Percentiles rank a stretch among this genome's conserved stretches.
These are phyloP conservation scores for Kuschelorhynchus macadamiae DNA, from an alignment of 2,888 invertebrate species.

Conservation along the genomic window DNA sequence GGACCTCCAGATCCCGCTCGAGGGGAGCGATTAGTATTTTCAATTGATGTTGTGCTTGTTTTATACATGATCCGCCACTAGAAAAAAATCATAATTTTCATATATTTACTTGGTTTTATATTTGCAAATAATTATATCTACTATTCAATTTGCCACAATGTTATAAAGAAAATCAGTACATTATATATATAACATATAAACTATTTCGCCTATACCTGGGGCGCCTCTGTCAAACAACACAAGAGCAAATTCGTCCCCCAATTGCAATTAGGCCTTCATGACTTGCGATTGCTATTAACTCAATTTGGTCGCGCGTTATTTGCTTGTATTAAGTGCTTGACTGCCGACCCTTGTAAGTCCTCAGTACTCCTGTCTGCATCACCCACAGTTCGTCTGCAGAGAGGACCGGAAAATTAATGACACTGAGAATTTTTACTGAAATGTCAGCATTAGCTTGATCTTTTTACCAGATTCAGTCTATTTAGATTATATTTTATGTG, in stretches of 20 bases:
- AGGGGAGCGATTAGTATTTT: no score
- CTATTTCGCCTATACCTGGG: neutral
- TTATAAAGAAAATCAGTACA: no score
- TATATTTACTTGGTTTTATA: no score
- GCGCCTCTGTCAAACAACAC: conserved; percentile 53
- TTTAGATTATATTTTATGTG: no score
- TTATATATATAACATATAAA: no score
- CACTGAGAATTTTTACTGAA: conserved; percentile 29
- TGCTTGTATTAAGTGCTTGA: conserved; percentile 62
- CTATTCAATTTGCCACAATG: no score
- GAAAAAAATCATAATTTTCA: no score
- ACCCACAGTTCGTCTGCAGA: conserved; percentile 48
- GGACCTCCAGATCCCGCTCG: no score
- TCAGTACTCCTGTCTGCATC: conserved; percentile 41
- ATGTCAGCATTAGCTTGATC: neutral
- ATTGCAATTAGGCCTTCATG: conserved; percentile 64
- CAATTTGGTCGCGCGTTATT: conserved; percentile 63
- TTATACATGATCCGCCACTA: no score
- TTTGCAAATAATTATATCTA: no score
- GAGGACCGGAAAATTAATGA: conserved; percentile 48
- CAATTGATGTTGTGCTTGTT: no score
- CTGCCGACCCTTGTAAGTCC: conserved; percentile 52
- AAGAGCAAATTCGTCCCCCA: conserved; percentile 57
- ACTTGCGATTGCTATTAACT: conserved; percentile 66
- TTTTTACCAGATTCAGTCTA: no score